These are phyloP conservation scores for Numida meleagris DNA, from an alignment of 2,113 vertebrate species.

Conservation along the genomic window DNA sequence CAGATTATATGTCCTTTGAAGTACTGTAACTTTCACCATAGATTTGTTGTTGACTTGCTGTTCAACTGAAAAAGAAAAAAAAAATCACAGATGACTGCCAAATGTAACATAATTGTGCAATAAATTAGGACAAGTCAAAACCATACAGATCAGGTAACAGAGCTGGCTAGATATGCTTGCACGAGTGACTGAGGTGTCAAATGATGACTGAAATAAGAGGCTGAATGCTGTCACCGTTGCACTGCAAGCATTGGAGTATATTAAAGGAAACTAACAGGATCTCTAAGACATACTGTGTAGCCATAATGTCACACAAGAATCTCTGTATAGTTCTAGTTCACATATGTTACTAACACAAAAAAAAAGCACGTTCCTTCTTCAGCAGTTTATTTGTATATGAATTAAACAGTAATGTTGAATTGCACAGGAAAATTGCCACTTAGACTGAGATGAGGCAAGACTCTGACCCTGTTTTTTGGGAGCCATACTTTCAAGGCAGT, in stretches of 20 bases:
- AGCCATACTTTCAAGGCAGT: background rate
- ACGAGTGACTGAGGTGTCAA: background rate
- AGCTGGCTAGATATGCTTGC: background rate
- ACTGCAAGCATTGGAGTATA: background rate
- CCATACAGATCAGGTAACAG: background rate
- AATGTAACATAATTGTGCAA: background rate
- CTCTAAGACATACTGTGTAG: background rate
- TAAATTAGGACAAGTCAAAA: background rate
- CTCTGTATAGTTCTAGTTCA: background rate
- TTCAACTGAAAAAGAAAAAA: background rate
- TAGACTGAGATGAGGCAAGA: background rate
- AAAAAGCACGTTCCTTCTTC: rapidly evolving
- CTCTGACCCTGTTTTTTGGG: background rate
- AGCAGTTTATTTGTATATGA: background rate
- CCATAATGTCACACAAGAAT: background rate
- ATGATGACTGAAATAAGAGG: background rate
- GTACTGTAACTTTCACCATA: background rate
- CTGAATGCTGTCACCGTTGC: background rate
- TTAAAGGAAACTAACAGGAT: background rate
- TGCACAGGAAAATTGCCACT: background rate
- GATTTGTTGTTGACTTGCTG: background rate
- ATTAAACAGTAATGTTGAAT: background rate
- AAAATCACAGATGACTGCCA: background rate
- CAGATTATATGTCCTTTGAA: slow-evolving; percentile 54
- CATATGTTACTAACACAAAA: background rate